Base-by-base conservation (phyloP, 2,888 invertebrate species). In the Bimastos eiseni region DNA sequence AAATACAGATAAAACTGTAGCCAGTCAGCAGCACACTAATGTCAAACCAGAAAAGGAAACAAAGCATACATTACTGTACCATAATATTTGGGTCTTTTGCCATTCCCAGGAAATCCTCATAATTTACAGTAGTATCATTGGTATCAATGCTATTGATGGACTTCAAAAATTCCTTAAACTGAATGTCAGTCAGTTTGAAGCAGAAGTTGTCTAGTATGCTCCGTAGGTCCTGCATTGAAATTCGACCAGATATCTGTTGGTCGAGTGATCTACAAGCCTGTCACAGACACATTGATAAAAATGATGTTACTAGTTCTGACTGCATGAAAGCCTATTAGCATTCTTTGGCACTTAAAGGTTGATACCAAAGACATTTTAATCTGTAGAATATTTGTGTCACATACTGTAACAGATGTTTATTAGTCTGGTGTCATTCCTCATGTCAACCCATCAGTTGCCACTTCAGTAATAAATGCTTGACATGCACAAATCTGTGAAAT, bases 201-300 rank as follows among this genome's bases (percentile, higher is more conserved):
- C 94, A 94, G 93, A 94, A 95, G 90, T 94, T 92, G 91, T 95
- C 94, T 24, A 94, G 91, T 17, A 94, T 92, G 55, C 94, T 92
- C 6, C 94, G 93, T 92, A 95, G 93, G 89, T 95, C 94, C 83
- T 93, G 89, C 19, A 93, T 89, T 5, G 92, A 89, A 83, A 95
- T 93, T 70, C 92, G 90, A 33, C 94, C 94, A n/a, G 92, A 92
- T 44, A 93, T 91, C 30, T 93, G 92, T 90, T 93, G 94, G 92
- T 95, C 94, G 92, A 94, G 94, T 19, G 94, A 93, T 91, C 93
- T 93, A 91, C 94, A 93, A 41, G 94, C 94, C 94, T 95, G 93
- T 19, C 93, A 93, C 36, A 34, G 36, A 83, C 36, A 34, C 33
- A 37, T 33, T 0, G 24, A 8, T 8, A 88, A 13, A 30, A 34